Conservation (phyloP, 2,113 vertebrate genomes). For the Hystrix cristata region DNA sequence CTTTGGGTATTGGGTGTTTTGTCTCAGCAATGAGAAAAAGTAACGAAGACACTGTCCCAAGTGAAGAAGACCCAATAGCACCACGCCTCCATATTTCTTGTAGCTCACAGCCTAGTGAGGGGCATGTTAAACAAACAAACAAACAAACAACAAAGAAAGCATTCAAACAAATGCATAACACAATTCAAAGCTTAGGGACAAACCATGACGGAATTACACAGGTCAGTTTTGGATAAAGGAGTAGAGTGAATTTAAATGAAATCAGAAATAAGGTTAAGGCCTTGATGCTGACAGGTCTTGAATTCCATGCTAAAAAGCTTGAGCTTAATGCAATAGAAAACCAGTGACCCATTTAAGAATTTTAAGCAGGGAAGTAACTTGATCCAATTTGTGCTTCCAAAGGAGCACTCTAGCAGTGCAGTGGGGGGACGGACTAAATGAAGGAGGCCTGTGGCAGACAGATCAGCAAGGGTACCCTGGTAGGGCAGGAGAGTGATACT, state of each 20-base stretch:
- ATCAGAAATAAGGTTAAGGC: background rate
- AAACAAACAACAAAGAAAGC: background rate
- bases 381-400: constrained; percentile 49
- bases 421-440: background rate
- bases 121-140: background rate
- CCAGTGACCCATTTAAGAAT: constrained; percentile 61
- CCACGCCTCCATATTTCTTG: background rate
- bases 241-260: constrained; percentile 20
- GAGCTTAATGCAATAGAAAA: constrained; percentile 23
- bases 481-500: background rate
- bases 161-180: background rate
- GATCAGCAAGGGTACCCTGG: background rate
- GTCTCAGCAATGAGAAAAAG: background rate
- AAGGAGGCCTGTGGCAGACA: background rate
- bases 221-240: background rate
- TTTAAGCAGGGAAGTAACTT: constrained; percentile 67
- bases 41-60: background rate
- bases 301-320: constrained; percentile 50
- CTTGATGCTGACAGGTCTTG: background rate
- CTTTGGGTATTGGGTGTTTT: background rate
- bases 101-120: background rate
- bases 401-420: background rate
- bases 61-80: background rate
- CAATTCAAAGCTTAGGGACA: background rate
- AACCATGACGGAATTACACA: background rate